phyloP scores from a whole-genome alignment of 2,888 invertebrate genomes.

The Cybosia mesomella region DNA sequence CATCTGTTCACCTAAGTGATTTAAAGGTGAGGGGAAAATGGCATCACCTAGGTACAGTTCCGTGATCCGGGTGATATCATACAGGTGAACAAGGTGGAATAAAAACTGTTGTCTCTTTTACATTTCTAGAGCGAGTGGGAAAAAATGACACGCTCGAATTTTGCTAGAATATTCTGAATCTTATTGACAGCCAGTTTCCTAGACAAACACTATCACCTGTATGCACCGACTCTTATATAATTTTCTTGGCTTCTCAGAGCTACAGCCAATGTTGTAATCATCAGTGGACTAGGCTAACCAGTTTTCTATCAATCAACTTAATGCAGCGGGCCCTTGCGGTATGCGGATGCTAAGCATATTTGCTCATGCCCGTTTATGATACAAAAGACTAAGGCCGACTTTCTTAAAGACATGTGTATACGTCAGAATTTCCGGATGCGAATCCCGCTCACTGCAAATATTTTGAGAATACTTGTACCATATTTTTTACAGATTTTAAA shows the following conservation, averaged over 20 bases:
- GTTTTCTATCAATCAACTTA: slow-evolving; percentile 4
- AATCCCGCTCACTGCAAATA: no score
- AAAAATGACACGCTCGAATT: no score
- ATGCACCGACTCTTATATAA: background rate
- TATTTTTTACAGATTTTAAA: background rate
- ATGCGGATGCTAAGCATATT: background rate
- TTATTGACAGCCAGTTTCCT: no score
- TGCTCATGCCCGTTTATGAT: background rate
- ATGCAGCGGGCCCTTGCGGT: background rate
- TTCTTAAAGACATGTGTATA: background rate
- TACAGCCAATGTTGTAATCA: slow-evolving; percentile 15
- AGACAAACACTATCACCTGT: background rate
- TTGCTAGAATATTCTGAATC: no score
- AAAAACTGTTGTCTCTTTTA: no score
- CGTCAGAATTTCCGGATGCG: no score
- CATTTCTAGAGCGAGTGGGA: no score
- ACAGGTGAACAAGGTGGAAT: no score
- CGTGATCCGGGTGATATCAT: background rate
- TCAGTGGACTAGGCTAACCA: background rate
- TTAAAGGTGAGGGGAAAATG: no score
- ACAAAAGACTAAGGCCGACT: background rate
- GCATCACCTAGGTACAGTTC: no score
- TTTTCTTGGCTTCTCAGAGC: background rate
- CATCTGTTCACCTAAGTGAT: no score
- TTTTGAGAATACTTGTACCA: no score